Evolutionary conservation across 2,113 vertebrate species (phyloP).

Genomic region (Loxodonta africana): DNA sequence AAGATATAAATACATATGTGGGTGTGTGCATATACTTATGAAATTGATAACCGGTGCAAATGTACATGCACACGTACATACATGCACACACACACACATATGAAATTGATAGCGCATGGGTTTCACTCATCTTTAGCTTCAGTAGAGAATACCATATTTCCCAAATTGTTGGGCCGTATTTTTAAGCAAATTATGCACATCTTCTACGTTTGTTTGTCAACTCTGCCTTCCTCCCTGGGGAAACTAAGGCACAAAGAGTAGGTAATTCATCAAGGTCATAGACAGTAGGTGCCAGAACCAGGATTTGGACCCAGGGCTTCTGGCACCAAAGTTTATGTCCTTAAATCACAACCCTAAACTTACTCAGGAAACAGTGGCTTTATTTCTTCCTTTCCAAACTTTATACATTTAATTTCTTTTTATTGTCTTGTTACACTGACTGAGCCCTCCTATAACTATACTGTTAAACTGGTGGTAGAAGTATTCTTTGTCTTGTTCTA

Average conservation of each 20-base stretch:
- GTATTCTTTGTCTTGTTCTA: not conserved
- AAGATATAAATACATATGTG: not conserved
- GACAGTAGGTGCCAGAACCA: not conserved
- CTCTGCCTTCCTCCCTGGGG: no score
- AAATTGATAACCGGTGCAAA: no score
- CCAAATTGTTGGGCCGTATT: not conserved
- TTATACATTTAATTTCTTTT: not conserved
- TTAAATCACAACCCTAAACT: not conserved
- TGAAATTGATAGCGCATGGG: not conserved
- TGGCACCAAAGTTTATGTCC: not conserved
- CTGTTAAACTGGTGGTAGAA: not conserved
- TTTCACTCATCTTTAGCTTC: not conserved
- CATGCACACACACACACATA: not conserved
- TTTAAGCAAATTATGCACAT: no score
- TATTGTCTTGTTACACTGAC: not conserved
- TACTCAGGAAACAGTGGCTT: not conserved
- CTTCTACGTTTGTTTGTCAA: no score
- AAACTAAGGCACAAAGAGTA: not conserved
- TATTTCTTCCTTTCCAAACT: not conserved
- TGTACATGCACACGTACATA: no score
- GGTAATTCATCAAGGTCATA: not conserved
- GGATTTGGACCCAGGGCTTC: not conserved
- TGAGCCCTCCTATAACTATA: not conserved
- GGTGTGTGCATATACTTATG: not conserved
- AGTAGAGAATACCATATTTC: not conserved